phyloP scores from a whole-genome alignment of 2,888 invertebrate genomes.

The Drosophila sordidula region DNA sequence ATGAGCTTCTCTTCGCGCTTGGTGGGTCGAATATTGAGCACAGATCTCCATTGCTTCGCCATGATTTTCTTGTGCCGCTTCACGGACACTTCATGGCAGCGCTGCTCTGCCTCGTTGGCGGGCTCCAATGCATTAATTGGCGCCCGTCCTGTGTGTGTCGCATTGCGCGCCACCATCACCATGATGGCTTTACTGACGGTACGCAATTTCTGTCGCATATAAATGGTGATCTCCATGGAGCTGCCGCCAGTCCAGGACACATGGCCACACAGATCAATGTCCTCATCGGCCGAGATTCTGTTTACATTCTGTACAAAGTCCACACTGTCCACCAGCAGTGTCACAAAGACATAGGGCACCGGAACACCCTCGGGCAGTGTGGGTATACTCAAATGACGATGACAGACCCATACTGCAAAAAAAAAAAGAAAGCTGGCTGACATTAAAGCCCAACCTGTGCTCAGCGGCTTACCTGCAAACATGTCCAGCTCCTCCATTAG shows the following conservation, averaged over 20 bases:
- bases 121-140: constrained; percentile 87
- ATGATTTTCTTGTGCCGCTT: constrained; percentile 86
- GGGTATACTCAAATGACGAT: constrained; percentile 88
- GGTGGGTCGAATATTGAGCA: constrained; percentile 88
- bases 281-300: constrained; percentile 85
- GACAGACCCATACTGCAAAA: constrained; percentile 89
- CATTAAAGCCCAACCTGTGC: background rate
- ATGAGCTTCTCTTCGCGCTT: constrained; percentile 88
- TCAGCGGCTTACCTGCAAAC: constrained; percentile 85
- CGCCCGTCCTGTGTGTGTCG: constrained; percentile 86
- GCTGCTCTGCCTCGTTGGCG: constrained; percentile 87
- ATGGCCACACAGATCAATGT: constrained; percentile 90
- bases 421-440: constrained; percentile 83
- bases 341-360: constrained; percentile 89
- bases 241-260: constrained; percentile 90
- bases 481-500: constrained; percentile 92
- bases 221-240: constrained; percentile 90
- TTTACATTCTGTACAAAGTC: constrained; percentile 83
- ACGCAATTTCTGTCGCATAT: constrained; percentile 87
- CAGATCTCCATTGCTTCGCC: constrained; percentile 85
- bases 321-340: constrained; percentile 90
- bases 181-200: constrained; percentile 88
- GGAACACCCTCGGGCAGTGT: constrained; percentile 86
- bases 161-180: constrained; percentile 90
- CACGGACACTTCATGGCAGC: constrained; percentile 87